Base-by-base conservation (phyloP, 2,797 vertebrate genomes). In the Percopsis omiscomaycus region DNA sequence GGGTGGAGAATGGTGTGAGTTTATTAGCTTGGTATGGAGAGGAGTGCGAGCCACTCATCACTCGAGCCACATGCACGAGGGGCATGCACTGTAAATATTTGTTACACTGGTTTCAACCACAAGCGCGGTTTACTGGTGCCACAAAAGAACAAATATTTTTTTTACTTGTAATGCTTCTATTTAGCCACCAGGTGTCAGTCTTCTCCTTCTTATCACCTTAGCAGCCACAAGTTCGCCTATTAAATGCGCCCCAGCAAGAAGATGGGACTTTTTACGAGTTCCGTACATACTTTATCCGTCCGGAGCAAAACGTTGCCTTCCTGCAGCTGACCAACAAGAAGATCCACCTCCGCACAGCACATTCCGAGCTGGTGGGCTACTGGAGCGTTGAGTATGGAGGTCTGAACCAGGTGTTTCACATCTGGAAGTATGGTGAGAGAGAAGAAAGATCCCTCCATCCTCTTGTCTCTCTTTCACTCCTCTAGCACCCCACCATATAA, bases 401-500 rank as follows among this genome's bases (percentile, higher is more conserved):
- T 62, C 77, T 96, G 59, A 97, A 97, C 88, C 93, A 93, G 75
- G 93, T 93, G 13, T 86, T 97, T 68, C 96, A 98, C 64, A 85
- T 98, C 70, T 99, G 97, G 97, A 95, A 97, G 66, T 98, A 96
- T 11, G 96, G 97, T 98, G 92, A 58, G 94, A 42, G 5, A 29
- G 5, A 47, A 54, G 49, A 37, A 3, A 30, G 46, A 49, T 28
- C 9, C 8, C 12, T 54, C 32, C 6, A 13, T 42, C 54, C 3
- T 16, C 11, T 45, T 28, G 6, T 45, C 49, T 29, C 0, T 16
- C 1, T 32, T 8, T 55, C 28, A n/a, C 29, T 67, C 53, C 1
- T 29, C 50, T 44, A 9, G 56, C 15, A 42, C 10, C 28, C 15
- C 52, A 1, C 51, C 22, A 22, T 22, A 22, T 22, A 22, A 22